These are phyloP conservation scores for Sebastes ruberrimus DNA, from an alignment of 2,797 vertebrate species.

Conservation along the genomic window DNA sequence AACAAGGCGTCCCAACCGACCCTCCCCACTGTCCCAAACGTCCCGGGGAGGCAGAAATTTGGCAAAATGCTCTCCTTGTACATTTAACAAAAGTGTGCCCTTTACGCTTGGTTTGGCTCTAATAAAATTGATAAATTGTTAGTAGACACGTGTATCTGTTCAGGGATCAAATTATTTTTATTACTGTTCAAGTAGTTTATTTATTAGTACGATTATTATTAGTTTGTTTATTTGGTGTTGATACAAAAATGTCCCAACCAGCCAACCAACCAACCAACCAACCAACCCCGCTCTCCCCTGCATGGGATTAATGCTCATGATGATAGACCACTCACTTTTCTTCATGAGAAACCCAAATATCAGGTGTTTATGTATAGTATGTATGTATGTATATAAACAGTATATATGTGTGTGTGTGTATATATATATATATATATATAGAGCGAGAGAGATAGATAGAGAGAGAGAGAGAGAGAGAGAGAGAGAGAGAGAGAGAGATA, in stretches of 20 bases:
- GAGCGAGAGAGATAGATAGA: not conserved
- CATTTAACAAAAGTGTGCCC: not conserved
- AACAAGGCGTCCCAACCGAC: not conserved
- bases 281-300: not conserved
- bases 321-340: not conserved
- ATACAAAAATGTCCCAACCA: not conserved
- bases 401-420: not conserved
- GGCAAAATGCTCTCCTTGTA: not conserved
- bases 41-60: not conserved
- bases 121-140: not conserved
- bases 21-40: not conserved
- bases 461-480: no score
- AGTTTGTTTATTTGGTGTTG: not conserved
- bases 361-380: not conserved
- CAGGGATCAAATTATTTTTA: not conserved
- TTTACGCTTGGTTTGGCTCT: not conserved
- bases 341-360: not conserved
- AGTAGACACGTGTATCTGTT: not conserved
- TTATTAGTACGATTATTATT: not conserved
- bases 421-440: not conserved
- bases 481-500: no score
- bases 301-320: not conserved
- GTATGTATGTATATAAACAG: no score
- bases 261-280: no score
- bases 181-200: not conserved